Evolutionary conservation across 2,888 invertebrate species (phyloP), one percentile per base, ranked within the genome.

Genomic region (Sylvicola cinctus): DNA sequence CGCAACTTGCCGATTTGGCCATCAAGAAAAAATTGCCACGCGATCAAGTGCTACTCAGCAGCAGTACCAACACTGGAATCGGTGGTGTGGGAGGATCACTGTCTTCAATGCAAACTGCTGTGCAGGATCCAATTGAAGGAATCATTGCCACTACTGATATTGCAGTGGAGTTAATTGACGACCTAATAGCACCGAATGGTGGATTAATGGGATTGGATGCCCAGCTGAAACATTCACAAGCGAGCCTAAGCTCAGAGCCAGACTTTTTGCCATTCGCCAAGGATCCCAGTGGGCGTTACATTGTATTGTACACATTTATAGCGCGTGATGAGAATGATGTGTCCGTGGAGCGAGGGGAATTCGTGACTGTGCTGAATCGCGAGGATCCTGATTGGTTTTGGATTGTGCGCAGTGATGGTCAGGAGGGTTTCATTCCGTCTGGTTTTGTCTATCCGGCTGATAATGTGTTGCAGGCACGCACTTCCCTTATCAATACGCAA

Each of bases 301-400:
- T 91, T 41, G 90, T 90, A 1, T 63, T 93, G 12, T 93, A 90
- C 57, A 85, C 88, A 1, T 93, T 91, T 52, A 79, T 83, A 27
- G 90, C 90, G 0, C 60, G 87, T 25, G 88, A 91, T 51, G 91
- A 91, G 52, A 90, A 91, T 49, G 93, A 93, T 54, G 79, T 91
- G 0, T 84, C 81, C 27, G 91, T 93, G 2, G 85, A 88, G 48
- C 63, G 88, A 32, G 91, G 91, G 1, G 91, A 93, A 53, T 84
- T 91, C 60, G 88, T 93, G n/a, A 90, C 90, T 37, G 85, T 93
- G 11, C 60, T 93, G 36, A 93, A 93, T 58, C 69, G 84, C 48
- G 91, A 91, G 53, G 91, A 93, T 58, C 80, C 85, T 0, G 90
- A 91, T 55, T 93, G 93, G 93, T 91, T 80, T 55, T 93, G 91